Evolutionary conservation across 2,797 vertebrate species (phyloP), one percentile per base, ranked within the genome.

Genomic region (Pterois miles): DNA sequence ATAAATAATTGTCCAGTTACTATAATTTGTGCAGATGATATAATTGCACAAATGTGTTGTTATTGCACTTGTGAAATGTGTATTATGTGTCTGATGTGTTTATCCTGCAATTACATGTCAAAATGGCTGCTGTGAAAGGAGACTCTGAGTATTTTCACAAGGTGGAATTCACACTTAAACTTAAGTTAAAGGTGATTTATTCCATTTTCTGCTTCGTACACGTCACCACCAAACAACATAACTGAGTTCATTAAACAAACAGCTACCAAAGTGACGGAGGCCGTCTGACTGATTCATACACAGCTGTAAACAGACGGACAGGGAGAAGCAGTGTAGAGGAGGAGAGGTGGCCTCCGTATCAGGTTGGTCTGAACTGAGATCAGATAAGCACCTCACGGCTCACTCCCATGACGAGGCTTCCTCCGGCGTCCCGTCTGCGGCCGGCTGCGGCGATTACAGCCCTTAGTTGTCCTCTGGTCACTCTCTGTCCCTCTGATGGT

Each of bases 331-430:
- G 74, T 0, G 10, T 9, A 10, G 73, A 74, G 52, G 75, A 77
- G 80, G 68, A 0, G 12, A 11, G 14, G 76, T 78, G 88, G 87
- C 82, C 80, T 78, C 20, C 1, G 31, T 33, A 74, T 85, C 72
- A 83, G 82, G 79, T 57, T 72, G 80, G 87, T 91, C 80, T 81
- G 78, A 80, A 73, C 72, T 83, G 50, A 53, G 86, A 95, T 95
- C 94, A 90, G 95, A 95, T 95, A 94, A 94, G 74, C 70, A 25
- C 78, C 88, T 81, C 77, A 57, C 53, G 65, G 62, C 83, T 86
- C 84, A 65, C 94, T 96, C 95, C 95, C 95, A 95, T 96, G 95
- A 95, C 95, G 85, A 91, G 78, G 87, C 84, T 94, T 96, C 94
- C 94, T 94, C 90, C 81, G 88, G 80, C 79, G 84, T 86, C 86